Percentiles rank a stretch among this genome's conserved stretches.
phyloP scores from a whole-genome alignment of 2,113 vertebrate genomes.

The Sciurus niger region DNA sequence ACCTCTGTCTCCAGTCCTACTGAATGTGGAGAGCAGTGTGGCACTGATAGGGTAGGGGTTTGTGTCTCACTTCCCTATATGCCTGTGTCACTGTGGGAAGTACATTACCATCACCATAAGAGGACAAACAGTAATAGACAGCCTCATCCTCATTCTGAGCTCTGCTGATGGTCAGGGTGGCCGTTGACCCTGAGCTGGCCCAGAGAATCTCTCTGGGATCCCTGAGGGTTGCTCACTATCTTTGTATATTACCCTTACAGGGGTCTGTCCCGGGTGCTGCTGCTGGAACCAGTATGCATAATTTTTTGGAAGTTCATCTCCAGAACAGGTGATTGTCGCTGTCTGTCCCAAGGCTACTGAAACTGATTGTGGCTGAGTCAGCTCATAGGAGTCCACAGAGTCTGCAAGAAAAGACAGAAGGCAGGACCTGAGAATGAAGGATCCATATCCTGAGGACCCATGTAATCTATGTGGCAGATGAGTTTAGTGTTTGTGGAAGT shows the following conservation, averaged over 20 bases:
- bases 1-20: neutral
- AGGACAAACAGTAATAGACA: slow-evolving; percentile 23
- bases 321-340: too few relatives aligned
- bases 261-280: too few relatives aligned
- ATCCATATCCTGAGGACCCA: fast-evolving
- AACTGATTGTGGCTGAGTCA: fast-evolving
- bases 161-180: slow-evolving; percentile 35
- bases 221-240: too few relatives aligned
- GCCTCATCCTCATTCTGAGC: neutral
- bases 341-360: too few relatives aligned
- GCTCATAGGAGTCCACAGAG: neutral
- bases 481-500: neutral
- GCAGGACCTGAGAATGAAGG: fast-evolving
- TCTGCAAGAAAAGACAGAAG: neutral
- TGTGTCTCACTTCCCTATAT: too few relatives aligned
- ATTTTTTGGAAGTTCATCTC: too few relatives aligned
- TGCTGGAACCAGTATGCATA: too few relatives aligned
- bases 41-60: too few relatives aligned
- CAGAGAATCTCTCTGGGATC: neutral
- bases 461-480: neutral
- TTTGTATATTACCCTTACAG: too few relatives aligned
- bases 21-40: neutral
- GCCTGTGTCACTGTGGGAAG: neutral
- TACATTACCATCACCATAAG: fast-evolving
- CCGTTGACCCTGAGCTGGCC: neutral